These are phyloP conservation scores for Torymus auratus DNA, from an alignment of 2,888 invertebrate genomes.

Conservation along the genomic window DNA sequence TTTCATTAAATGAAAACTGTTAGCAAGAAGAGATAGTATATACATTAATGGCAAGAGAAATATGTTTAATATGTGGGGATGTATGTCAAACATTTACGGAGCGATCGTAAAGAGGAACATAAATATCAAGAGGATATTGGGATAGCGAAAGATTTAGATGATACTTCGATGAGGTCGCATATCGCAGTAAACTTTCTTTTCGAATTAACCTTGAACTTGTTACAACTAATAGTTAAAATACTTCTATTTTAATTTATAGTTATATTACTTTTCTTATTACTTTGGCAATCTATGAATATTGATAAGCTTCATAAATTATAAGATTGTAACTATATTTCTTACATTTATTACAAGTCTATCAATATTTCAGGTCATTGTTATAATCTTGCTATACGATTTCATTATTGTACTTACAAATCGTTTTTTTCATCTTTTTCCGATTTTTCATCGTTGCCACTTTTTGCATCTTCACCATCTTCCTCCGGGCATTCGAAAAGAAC, in stretches of 20 bases:
- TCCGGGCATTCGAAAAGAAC: not conserved
- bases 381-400: no score
- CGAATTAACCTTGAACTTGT: not conserved
- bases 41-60: no score
- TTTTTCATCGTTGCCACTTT: not conserved
- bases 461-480: not conserved
- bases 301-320: no score
- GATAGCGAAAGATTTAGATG: not conserved
- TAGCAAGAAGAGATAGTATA: no score
- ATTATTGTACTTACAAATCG: slow-evolving; percentile 10
- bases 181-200: slow-evolving; percentile 16
- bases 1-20: no score
- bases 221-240: not conserved
- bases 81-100: slow-evolving; percentile 29
- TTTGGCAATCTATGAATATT: no score
- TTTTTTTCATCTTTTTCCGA: not conserved
- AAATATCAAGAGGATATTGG: not conserved
- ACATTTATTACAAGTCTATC: no score
- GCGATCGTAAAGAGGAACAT: slow-evolving; percentile 18
- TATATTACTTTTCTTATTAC: no score
- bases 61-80: slow-evolving; percentile 29
- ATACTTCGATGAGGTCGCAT: not conserved
- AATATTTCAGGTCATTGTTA: no score
- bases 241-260: no score
- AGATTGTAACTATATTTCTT: no score